Conservation (phyloP, 53 echinoderm and acorn worm genomes). For the Patiria pectinifera region DNA sequence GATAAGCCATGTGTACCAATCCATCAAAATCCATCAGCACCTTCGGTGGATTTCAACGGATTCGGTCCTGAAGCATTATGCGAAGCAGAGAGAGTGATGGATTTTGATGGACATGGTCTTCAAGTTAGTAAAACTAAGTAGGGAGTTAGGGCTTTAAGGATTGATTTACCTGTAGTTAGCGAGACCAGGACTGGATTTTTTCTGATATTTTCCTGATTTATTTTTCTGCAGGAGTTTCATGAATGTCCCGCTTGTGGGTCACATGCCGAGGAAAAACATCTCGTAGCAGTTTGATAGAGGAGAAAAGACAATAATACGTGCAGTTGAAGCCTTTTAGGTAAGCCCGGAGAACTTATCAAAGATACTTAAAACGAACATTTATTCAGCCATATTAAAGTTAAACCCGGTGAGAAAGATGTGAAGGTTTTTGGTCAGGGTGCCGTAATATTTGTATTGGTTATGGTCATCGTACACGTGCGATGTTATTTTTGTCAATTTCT, state of each 20-base stretch:
- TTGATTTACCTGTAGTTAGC: background rate
- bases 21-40: no score
- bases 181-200: background rate
- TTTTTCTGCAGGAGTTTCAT: slow-evolving; percentile 9
- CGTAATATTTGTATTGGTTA: no score
- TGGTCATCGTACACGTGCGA: no score
- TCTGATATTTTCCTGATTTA: background rate
- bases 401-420: no score
- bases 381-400: background rate
- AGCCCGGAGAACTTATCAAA: background rate
- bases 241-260: slow-evolving; percentile 30
- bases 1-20: no score
- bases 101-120: no score
- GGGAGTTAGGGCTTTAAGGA: background rate
- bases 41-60: no score
- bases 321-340: background rate
- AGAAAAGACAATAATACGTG: background rate
- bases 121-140: no score
- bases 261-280: slow-evolving; percentile 4
- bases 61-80: no score
- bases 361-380: background rate
- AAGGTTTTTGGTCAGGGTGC: no score
- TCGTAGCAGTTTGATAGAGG: background rate
- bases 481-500: no score
- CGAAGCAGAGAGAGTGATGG: no score